These are phyloP conservation scores for Antheraea pernyi DNA, from an alignment of 1,140 invertebrate species.

Conservation along the genomic window DNA sequence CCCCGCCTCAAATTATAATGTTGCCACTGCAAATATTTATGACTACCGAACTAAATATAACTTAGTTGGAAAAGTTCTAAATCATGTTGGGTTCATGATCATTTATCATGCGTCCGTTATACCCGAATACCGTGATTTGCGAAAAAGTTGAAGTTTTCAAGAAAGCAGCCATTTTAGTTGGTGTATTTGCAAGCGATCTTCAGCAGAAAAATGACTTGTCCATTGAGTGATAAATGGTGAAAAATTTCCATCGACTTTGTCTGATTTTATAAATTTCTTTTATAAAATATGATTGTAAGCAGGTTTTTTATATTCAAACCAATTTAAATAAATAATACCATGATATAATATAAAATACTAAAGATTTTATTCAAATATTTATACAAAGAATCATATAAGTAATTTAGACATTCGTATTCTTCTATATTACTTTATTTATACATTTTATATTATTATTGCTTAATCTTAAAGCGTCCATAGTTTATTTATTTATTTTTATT, in stretches of 20 bases:
- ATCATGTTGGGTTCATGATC: slow-evolving; percentile 28
- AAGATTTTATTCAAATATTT: too few relatives aligned
- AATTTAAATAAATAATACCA: not conserved
- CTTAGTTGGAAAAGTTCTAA: slow-evolving; percentile 14
- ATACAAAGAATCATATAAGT: too few relatives aligned
- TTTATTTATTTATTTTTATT: too few relatives aligned
- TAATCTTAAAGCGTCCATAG: too few relatives aligned
- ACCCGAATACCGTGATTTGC: slow-evolving; percentile 45
- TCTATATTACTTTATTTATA: too few relatives aligned
- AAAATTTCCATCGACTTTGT: slow-evolving; percentile 15
- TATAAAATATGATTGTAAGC: not conserved
- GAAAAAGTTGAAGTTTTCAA: slow-evolving; percentile 53
- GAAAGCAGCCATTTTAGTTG: slow-evolving; percentile 35
- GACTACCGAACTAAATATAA: slow-evolving; percentile 17
- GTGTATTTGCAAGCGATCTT: slow-evolving; percentile 50
- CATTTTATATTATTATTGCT: too few relatives aligned
- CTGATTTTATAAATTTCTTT: not conserved
- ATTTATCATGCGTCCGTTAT: slow-evolving; percentile 51
- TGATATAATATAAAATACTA: too few relatives aligned
- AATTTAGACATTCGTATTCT: too few relatives aligned
- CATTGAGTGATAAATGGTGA: slow-evolving; percentile 49
- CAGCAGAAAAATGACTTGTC: slow-evolving; percentile 52
- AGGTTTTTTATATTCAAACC: too few relatives aligned
- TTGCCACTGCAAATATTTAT: slow-evolving; percentile 8
- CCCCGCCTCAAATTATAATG: not conserved